Evolutionary conservation across 1,140 invertebrate genomes (phyloP).

Genomic region (Neodiprion fabricii): DNA sequence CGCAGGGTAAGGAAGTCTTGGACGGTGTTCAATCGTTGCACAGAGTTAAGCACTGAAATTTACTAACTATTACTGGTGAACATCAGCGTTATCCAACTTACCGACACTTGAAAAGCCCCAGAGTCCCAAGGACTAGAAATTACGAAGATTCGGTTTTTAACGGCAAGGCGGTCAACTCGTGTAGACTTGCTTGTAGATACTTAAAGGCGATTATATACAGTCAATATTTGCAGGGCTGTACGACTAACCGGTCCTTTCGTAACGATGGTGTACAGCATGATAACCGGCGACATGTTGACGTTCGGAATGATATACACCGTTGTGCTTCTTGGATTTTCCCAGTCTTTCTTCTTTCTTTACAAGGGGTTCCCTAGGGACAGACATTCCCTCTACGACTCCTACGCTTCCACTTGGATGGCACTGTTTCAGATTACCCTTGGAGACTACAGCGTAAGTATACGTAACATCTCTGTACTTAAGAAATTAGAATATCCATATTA

Average conservation of each 20-base stretch:
- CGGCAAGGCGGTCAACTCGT: neutral
- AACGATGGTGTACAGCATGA: constrained; percentile 99
- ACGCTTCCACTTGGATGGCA: constrained; percentile 94
- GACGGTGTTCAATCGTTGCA: constrained; percentile 9
- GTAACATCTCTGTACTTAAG: neutral
- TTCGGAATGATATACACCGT: constrained; percentile 96
- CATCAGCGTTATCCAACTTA: constrained; percentile 35
- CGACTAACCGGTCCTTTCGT: constrained; percentile 95
- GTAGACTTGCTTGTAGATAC: no score
- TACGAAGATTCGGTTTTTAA: constrained; percentile 30
- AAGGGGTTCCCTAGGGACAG: constrained; percentile 87
- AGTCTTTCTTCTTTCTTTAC: constrained; percentile 96
- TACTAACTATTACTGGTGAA: constrained; percentile 20
- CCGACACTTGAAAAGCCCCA: constrained; percentile 38
- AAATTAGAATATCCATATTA: neutral
- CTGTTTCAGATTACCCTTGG: constrained; percentile 97
- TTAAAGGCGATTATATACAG: no score
- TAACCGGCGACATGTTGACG: constrained; percentile 96
- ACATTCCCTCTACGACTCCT: constrained; percentile 81
- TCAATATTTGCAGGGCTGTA: constrained; percentile 75
- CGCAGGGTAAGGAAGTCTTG: constrained; percentile 78
- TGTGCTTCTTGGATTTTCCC: constrained; percentile 92
- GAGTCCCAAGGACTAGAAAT: neutral
- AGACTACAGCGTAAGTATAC: constrained; percentile 88
- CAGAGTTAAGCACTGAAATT: neutral